Conservation (phyloP, 2,113 vertebrate species). For the Gadus macrocephalus region DNA sequence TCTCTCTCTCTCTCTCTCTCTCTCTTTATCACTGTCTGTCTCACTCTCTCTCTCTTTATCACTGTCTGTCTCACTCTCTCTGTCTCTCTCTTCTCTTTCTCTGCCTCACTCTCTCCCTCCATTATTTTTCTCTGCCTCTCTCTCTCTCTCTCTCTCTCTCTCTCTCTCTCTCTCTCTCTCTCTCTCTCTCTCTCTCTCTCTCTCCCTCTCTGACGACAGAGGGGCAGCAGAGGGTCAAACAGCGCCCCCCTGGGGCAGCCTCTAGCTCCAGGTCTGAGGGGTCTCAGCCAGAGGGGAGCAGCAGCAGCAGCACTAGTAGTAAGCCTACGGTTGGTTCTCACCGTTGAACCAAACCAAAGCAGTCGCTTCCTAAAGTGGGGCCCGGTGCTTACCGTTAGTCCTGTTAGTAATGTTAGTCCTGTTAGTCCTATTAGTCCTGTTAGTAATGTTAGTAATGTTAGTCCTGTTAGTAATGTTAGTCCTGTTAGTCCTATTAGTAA, state of each 20-base stretch:
- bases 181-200: neutral
- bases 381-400: too few relatives aligned
- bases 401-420: constrained; percentile 39
- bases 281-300: constrained; percentile 14
- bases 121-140: too few relatives aligned
- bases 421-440: constrained; percentile 33
- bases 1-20: constrained; percentile 6
- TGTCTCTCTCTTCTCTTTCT: constrained; percentile 2
- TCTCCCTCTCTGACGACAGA: too few relatives aligned
- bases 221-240: too few relatives aligned
- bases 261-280: constrained; percentile 2
- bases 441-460: too few relatives aligned
- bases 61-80: neutral
- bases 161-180: constrained; percentile 13
- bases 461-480: too few relatives aligned
- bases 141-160: too few relatives aligned
- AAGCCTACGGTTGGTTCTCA: constrained; percentile 45
- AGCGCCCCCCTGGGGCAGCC: constrained; percentile 17
- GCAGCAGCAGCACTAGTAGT: constrained; percentile 23
- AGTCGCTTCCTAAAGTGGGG: constrained; percentile 45
- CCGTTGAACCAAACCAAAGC: constrained; percentile 51
- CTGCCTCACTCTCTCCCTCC: too few relatives aligned
- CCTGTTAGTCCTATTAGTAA: too few relatives aligned
- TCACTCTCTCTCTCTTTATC: constrained; percentile 1
- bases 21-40: too few relatives aligned